These are phyloP conservation scores for Papilio dardanus DNA, from an alignment of 1,140 invertebrate genomes.

Conservation along the genomic window DNA sequence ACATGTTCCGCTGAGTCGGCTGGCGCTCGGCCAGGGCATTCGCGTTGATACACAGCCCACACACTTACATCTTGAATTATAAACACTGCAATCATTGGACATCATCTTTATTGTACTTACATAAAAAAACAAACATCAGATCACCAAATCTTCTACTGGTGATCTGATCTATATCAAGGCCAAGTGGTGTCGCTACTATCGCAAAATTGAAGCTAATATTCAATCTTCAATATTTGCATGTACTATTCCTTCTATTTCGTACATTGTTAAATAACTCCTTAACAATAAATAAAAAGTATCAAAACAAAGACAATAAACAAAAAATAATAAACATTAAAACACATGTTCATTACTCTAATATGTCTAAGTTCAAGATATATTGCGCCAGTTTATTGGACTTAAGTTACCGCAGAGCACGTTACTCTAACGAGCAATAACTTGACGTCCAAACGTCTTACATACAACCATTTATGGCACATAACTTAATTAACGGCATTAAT, in stretches of 20 bases:
- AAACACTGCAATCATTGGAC: conserved; percentile 22
- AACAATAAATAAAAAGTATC: not conserved
- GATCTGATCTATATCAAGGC: too few species aligned
- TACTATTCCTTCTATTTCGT: too few species aligned
- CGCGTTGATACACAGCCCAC: conserved; percentile 38
- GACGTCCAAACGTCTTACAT: conserved; percentile 35
- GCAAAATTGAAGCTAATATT: too few species aligned
- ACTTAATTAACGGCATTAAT: conserved; percentile 44
- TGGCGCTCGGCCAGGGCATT: conserved; percentile 43
- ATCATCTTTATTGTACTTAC: conserved; percentile 2
- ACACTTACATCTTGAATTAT: conserved; percentile 25
- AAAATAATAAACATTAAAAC: conserved; percentile 15
- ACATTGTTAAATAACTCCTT: too few species aligned
- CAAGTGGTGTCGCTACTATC: too few species aligned
- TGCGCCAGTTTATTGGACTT: conserved; percentile 38
- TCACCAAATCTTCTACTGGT: too few species aligned
- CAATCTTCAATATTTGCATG: too few species aligned
- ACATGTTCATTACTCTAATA: conserved; percentile 35
- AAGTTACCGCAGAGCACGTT: conserved; percentile 14
- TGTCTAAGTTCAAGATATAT: conserved; percentile 38
- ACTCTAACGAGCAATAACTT: conserved; percentile 29
- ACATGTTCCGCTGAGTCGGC: conserved; percentile 52
- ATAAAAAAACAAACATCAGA: too few species aligned
- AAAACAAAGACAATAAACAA: not conserved
- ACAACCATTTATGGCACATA: conserved; percentile 42